Evolutionary conservation across 1,140 invertebrate species (phyloP).

Genomic region (Lepidurus arcticus): DNA sequence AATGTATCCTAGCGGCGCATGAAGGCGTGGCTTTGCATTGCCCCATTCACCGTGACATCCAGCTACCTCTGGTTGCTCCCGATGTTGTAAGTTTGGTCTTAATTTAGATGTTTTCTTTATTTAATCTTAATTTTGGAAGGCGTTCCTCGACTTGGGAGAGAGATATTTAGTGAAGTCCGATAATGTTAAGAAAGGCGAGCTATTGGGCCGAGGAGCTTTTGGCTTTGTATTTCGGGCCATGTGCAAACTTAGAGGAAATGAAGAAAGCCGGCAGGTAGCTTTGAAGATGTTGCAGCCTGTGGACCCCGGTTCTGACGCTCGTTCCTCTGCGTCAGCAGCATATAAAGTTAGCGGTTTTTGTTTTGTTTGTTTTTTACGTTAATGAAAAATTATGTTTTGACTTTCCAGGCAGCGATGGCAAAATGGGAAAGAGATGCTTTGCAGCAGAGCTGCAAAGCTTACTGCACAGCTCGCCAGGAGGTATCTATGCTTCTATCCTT

Average conservation of each 20-base stretch:
- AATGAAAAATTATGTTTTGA: slow-evolving; percentile 35
- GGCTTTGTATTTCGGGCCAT: slow-evolving; percentile 89
- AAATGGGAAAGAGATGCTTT: slow-evolving; percentile 88
- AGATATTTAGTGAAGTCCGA: slow-evolving; percentile 70
- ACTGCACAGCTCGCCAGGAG: slow-evolving; percentile 90
- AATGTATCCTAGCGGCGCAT: slow-evolving; percentile 81
- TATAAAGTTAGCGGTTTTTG: slow-evolving; percentile 58
- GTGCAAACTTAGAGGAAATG: slow-evolving; percentile 56
- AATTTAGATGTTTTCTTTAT: slow-evolving; percentile 27
- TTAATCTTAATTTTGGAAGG: slow-evolving; percentile 44
- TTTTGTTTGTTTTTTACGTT: slow-evolving; percentile 1
- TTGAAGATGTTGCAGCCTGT: slow-evolving; percentile 94
- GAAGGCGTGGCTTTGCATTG: slow-evolving; percentile 63
- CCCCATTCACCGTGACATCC: slow-evolving; percentile 64
- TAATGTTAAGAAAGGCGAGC: slow-evolving; percentile 54
- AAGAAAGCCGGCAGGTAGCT: slow-evolving; percentile 67
- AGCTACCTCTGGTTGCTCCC: slow-evolving; percentile 69
- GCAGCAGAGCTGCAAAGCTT: slow-evolving; percentile 77
- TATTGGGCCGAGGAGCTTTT: slow-evolving; percentile 92
- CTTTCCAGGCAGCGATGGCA: slow-evolving; percentile 61
- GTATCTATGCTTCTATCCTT: slow-evolving; percentile 79
- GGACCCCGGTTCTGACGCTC: slow-evolving; percentile 71
- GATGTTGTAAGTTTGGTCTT: slow-evolving; percentile 59
- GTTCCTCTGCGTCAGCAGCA: slow-evolving; percentile 64
- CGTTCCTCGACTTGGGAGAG: slow-evolving; percentile 82